phyloP scores from a whole-genome alignment of 2,113 vertebrate genomes.

The Cyprinus carpio region DNA sequence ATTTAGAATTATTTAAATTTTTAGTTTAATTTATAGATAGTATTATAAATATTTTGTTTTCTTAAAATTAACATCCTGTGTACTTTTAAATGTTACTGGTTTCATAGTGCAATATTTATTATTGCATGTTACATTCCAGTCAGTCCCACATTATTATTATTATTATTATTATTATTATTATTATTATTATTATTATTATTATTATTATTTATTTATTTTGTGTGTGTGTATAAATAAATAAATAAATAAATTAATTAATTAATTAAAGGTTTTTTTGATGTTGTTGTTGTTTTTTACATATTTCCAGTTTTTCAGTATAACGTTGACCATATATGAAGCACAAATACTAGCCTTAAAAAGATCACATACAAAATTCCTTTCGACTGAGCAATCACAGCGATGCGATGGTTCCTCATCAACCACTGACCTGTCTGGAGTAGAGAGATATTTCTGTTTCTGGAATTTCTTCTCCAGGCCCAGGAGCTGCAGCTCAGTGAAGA shows the following conservation, averaged over 20 bases:
- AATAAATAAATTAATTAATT: too few species aligned
- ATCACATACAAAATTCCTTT: not conserved
- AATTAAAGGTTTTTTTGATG: too few species aligned
- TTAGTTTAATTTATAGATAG: too few species aligned
- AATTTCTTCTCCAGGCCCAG: conserved; percentile 99
- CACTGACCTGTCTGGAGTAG: conserved; percentile 93
- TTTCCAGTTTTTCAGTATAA: not conserved
- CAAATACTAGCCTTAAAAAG: not conserved
- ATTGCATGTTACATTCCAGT: not conserved
- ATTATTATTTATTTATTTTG: too few species aligned
- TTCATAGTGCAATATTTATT: not conserved
- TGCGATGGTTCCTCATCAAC: not conserved
- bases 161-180: too few species aligned
- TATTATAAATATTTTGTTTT: not conserved
- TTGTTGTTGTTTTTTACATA: too few species aligned
- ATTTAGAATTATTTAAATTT: not conserved
- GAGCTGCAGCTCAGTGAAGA: conserved; percentile 97
- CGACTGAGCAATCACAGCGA: not conserved
- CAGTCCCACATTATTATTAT: too few species aligned
- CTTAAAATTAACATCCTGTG: not conserved
- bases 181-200: too few species aligned
- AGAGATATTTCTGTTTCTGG: conserved; percentile 98
- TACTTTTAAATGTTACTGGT: not conserved
- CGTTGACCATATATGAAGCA: not conserved
- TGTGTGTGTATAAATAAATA: too few species aligned